Conservation (phyloP, 2,888 invertebrate species). For the Microplitis manilae region DNA sequence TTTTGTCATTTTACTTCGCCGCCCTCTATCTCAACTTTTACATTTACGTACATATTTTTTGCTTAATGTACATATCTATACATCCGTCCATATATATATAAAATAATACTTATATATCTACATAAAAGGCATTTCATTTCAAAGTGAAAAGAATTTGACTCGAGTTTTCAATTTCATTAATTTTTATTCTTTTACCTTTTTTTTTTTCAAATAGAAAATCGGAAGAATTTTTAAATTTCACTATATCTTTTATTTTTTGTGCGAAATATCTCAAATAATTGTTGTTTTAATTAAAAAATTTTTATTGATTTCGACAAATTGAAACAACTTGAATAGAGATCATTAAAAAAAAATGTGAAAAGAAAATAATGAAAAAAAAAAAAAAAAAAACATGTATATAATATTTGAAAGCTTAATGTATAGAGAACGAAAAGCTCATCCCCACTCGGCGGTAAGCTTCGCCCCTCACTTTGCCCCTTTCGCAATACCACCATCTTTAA, state of each 20-base stretch:
- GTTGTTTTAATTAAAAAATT: too few relatives aligned
- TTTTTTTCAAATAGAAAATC: background rate
- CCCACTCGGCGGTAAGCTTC: slow-evolving; percentile 19
- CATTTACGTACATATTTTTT: background rate
- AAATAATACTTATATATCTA: background rate
- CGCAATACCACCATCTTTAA: slow-evolving; percentile 43
- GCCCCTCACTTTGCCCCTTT: slow-evolving; percentile 40
- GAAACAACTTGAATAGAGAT: too few relatives aligned
- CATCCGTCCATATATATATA: background rate
- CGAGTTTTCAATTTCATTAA: background rate
- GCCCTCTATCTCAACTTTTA: background rate
- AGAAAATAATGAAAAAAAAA: too few relatives aligned
- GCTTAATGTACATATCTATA: background rate
- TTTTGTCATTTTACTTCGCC: background rate
- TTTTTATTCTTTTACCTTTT: background rate
- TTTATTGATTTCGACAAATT: too few relatives aligned
- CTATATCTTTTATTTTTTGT: too few relatives aligned
- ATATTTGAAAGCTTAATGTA: background rate
- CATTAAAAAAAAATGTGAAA: too few relatives aligned
- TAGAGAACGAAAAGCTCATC: slow-evolving; percentile 42
- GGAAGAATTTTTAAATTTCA: too few relatives aligned
- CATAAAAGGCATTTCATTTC: background rate
- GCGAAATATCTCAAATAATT: too few relatives aligned
- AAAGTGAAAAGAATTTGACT: background rate
- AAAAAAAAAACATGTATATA: background rate